These are phyloP conservation scores for Acanthiza pusilla DNA, from an alignment of 2,797 vertebrate genomes.

Conservation along the genomic window DNA sequence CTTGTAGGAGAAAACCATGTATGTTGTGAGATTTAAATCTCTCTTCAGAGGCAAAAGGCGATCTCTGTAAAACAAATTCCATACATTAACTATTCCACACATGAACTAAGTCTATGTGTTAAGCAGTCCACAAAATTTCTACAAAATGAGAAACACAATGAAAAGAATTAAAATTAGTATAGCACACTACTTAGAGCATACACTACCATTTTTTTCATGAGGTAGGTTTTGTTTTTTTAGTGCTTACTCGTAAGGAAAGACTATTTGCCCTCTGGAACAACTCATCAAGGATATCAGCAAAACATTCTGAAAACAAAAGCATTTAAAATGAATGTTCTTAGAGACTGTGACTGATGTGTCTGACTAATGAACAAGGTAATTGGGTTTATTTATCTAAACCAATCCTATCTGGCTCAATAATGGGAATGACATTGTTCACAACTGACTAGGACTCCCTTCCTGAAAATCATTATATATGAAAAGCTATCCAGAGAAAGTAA, in stretches of 20 bases:
- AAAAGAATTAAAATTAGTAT: background rate
- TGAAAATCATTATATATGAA: background rate
- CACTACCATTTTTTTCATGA: background rate
- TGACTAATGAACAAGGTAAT: slow-evolving; percentile 48
- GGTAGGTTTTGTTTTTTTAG: background rate
- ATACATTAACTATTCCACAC: background rate
- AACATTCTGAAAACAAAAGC: slow-evolving; percentile 20
- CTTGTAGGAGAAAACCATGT: background rate
- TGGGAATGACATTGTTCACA: background rate
- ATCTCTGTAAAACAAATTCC: background rate
- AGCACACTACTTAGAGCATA: background rate
- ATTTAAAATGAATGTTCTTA: slow-evolving; percentile 11
- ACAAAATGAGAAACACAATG: background rate
- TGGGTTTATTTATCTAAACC: slow-evolving; percentile 33
- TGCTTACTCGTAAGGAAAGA: background rate
- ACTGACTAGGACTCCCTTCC: background rate
- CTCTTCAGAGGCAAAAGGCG: background rate
- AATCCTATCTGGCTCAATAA: slow-evolving; percentile 23
- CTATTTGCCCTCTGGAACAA: slow-evolving; percentile 16
- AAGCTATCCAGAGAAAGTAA: background rate
- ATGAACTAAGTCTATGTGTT: background rate
- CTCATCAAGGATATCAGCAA: slow-evolving; percentile 29
- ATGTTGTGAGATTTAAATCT: background rate
- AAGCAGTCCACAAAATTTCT: background rate
- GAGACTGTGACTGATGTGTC: slow-evolving; percentile 25